Evolutionary conservation across 1,140 invertebrate genomes (phyloP), one percentile per base, ranked within the genome.

Genomic region (Phymastichus coffea): DNA sequence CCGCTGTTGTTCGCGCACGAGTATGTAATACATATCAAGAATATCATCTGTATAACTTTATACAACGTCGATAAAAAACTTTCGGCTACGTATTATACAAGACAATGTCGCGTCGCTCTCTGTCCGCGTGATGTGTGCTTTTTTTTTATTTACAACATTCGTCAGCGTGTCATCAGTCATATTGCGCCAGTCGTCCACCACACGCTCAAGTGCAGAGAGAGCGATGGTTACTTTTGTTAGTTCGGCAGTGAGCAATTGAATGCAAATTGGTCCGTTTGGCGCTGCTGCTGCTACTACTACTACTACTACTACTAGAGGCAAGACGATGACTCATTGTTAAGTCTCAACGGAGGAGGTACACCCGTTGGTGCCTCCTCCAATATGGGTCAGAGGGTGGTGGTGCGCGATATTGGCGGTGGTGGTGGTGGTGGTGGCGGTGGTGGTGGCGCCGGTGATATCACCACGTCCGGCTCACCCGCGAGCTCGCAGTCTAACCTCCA

Each of bases 401-500:
- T 76, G 35, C 75, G 73, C 48, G 75, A 71, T n/a, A 78, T 67
- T 7, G 70, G 12, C 3, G 30, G 14, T 1, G 43, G 2, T 4
- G 55, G 4, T 19, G 43, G 22, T 12, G 76, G 76, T 1, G 76
- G 70, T 6, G 76, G 75, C 2, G 77, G 75, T 3, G 76, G 76
- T 1, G 76, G 75, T 1, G 73, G 71, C 8, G 68, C 65, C 14
- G 76, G 76, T 20, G 77, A 77, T 55, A 77, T 76, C 47, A 80
- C 72, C 47, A 79, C 75, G 52, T 79, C 77, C 17, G 76, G 77
- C 49, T 79, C 77, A 75, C 72, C 75, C 60, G 73, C 75, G 54
- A 79, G 69, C 57, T 79, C 77, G 72, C 75, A 76, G 61, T 79
- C 76, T 67, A 78, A 79, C 72, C 74, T 78, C 77, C 77, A 79